Percentiles rank a stretch among this genome's conserved stretches.
These are phyloP conservation scores for Staurois parvus DNA, from an alignment of 2,797 vertebrate genomes.

Conservation along the genomic window DNA sequence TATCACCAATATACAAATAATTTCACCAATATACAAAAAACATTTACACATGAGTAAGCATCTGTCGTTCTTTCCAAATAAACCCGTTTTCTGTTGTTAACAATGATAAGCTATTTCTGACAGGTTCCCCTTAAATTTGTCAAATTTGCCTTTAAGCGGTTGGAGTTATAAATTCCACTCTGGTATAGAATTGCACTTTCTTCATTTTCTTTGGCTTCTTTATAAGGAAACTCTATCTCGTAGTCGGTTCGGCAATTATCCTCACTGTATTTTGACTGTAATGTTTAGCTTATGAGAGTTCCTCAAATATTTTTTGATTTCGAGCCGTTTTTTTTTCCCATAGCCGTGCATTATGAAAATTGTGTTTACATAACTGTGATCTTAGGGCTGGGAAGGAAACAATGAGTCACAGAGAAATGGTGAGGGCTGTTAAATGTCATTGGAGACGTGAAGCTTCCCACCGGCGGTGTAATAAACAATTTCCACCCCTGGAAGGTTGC, in stretches of 20 bases:
- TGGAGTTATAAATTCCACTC: neutral
- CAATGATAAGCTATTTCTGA: too few relatives aligned
- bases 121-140: too few relatives aligned
- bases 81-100: too few relatives aligned
- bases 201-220: neutral
- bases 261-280: neutral
- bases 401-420: slow-evolving; percentile 47
- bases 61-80: too few relatives aligned
- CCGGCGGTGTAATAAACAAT: neutral
- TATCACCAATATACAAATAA: too few relatives aligned
- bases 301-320: slow-evolving; percentile 17
- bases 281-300: neutral
- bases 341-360: neutral
- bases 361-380: slow-evolving; percentile 40
- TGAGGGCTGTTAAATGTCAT: slow-evolving; percentile 31
- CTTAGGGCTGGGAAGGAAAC: slow-evolving; percentile 3
- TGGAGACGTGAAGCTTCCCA: slow-evolving; percentile 8
- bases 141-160: too few relatives aligned
- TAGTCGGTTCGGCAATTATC: neutral
- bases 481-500: neutral
- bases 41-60: too few relatives aligned
- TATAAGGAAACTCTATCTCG: neutral
- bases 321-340: slow-evolving; percentile 16
- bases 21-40: too few relatives aligned
- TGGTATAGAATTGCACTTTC: neutral